A percentile compares a stretch with the other conserved stretches of the same genome.
Evolutionary conservation across 1,140 invertebrate species (phyloP).

Genomic region (Medauroidea extradentata): DNA sequence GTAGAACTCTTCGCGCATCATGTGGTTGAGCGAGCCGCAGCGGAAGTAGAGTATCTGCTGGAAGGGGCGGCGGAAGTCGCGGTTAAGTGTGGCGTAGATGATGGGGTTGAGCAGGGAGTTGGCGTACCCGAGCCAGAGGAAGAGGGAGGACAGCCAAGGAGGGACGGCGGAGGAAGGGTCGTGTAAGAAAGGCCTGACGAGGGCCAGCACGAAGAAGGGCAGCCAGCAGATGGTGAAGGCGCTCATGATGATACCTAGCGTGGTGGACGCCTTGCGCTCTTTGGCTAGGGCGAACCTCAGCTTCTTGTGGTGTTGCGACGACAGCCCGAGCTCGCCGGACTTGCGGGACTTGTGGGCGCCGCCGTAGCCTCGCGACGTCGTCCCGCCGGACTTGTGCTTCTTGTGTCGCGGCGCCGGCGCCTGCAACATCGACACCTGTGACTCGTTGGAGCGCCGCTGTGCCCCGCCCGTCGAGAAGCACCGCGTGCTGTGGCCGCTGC

Average conservation of each 20-base stretch:
- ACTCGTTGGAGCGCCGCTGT: constrained; percentile 14
- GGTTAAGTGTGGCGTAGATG: constrained; percentile 87
- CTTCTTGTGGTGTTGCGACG: constrained; percentile 7
- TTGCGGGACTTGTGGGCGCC: background rate
- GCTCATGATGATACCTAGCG: constrained; percentile 95
- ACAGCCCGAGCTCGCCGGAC: background rate
- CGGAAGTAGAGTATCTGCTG: constrained; percentile 84
- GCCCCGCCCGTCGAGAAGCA: constrained; percentile 9
- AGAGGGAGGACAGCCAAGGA: constrained; percentile 52
- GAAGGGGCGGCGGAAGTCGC: constrained; percentile 90
- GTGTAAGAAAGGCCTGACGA: constrained; percentile 74
- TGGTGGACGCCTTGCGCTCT: constrained; percentile 75
- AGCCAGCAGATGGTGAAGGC: constrained; percentile 96
- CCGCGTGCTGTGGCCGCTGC: constrained; percentile 9
- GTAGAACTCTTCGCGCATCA: constrained; percentile 90
- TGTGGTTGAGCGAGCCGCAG: constrained; percentile 80
- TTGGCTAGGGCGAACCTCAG: constrained; percentile 16
- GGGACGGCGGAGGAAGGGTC: constrained; percentile 58
- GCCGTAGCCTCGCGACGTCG: background rate
- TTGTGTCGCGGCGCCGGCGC: background rate
- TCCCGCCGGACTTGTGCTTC: background rate
- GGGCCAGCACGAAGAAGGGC: constrained; percentile 91
- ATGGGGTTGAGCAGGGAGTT: constrained; percentile 91
- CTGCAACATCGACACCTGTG: constrained; percentile 13
- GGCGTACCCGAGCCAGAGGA: constrained; percentile 90